Base-by-base conservation (phyloP, 2,888 invertebrate genomes). In the Eustalomyia histrio region DNA sequence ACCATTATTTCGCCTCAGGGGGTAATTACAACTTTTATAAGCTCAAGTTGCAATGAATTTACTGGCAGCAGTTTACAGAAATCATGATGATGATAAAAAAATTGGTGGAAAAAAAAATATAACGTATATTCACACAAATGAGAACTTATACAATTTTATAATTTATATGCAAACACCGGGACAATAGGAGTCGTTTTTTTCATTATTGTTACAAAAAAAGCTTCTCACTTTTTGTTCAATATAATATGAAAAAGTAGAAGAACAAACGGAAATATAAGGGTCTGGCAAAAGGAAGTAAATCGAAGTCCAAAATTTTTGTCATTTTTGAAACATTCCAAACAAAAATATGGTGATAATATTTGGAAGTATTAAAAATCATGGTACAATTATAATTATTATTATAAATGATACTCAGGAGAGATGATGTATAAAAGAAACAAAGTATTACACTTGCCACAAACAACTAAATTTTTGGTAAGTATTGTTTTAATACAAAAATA, bases 81-180 rank as follows among this genome's bases (percentile, higher is more conserved):
- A 67, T 67, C 60, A 55, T 80, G 75, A 16, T 52, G 71, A 69
- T 69, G 69, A n/a, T n/a, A n/a, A 61, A 71, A 80, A 71, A 29
- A 71, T 75, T 58, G 61, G 2, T 43, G 50, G 17, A 35, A 24
- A 21, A 33, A 50, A 33, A 43, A 71, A 64, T n/a, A 39, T 57
- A 33, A 57, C 16, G 21, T 16, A 50, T 50, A 75, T 71, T 80
- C 52, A 67, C 43, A 43, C 24, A 71, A 80, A 74, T 69, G 61
- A 68, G 57, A 79, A 68, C 63, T 63, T 68, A 61, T 55, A 72
- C 29, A 72, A 67, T 67, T 73, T 53, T 57, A 72, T 71, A 69
- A 79, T 74, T 74, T 71, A 74, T 79, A 74, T 74, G 74, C 74
- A 79, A 74, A 74, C 79, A 69, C 35, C 69, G 16, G 74, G 14